These are phyloP conservation scores for Recurvirostra avosetta DNA, from an alignment of 2,113 vertebrate species.

Conservation along the genomic window DNA sequence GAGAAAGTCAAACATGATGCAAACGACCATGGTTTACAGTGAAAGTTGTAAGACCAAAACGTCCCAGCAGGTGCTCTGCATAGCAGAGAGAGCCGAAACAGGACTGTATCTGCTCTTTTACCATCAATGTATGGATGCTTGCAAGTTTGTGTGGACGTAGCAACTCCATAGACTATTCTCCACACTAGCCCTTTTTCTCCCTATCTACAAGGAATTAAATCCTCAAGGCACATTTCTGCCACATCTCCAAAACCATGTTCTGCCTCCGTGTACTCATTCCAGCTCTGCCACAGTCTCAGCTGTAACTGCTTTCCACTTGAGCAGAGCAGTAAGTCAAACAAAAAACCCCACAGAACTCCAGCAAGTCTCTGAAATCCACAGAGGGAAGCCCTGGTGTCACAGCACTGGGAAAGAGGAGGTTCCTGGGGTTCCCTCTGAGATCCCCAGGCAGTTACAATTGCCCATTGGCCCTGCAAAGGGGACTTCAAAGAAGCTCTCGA, in stretches of 20 bases:
- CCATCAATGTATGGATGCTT: background rate
- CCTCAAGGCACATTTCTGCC: background rate
- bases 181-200: background rate
- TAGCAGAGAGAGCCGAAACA: background rate
- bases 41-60: background rate
- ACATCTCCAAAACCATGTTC: background rate
- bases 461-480: background rate
- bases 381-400: background rate
- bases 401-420: background rate
- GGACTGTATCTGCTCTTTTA: background rate
- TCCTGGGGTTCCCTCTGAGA: background rate
- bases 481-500: background rate
- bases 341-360: background rate
- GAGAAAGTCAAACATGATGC: background rate
- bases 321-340: background rate
- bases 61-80: background rate
- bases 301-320: background rate
- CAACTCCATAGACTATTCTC: background rate
- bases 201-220: background rate
- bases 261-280: background rate
- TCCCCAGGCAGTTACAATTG: background rate
- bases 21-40: background rate
- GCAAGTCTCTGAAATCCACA: background rate
- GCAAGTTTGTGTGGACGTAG: background rate
- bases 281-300: background rate